phyloP scores from a whole-genome alignment of 2,113 vertebrate species.

The Malurus elegans region DNA sequence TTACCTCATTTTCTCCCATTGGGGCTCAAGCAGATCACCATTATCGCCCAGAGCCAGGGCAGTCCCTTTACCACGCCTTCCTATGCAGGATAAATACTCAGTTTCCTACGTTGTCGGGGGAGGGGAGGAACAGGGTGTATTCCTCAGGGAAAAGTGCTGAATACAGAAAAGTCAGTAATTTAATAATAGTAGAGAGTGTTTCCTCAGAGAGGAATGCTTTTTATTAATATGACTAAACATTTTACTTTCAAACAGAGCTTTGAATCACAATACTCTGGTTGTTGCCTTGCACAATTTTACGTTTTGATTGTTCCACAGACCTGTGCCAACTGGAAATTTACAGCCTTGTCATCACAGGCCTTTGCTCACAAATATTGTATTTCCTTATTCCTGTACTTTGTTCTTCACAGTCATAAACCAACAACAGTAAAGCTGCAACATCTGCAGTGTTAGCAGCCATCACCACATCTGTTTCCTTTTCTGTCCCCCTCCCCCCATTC shows the following conservation, averaged over 20 bases:
- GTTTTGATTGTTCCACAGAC: background rate
- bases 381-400: background rate
- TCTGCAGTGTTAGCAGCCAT: background rate
- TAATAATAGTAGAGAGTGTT: background rate
- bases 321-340: background rate
- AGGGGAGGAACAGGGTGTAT: background rate
- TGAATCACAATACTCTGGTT: background rate
- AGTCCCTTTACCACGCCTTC: background rate
- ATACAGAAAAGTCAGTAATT: background rate
- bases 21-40: background rate
- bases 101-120: rapidly evolving
- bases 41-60: background rate
- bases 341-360: background rate
- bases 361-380: background rate
- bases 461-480: background rate
- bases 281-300: background rate
- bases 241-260: background rate
- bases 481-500: background rate
- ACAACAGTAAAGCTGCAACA: background rate
- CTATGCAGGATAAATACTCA: background rate
- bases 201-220: background rate
- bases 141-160: background rate
- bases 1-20: background rate
- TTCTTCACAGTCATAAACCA: background rate
- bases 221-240: background rate